Evolutionary conservation across 2,888 invertebrate species (phyloP).

Genomic region (Diabrotica balteata): DNA sequence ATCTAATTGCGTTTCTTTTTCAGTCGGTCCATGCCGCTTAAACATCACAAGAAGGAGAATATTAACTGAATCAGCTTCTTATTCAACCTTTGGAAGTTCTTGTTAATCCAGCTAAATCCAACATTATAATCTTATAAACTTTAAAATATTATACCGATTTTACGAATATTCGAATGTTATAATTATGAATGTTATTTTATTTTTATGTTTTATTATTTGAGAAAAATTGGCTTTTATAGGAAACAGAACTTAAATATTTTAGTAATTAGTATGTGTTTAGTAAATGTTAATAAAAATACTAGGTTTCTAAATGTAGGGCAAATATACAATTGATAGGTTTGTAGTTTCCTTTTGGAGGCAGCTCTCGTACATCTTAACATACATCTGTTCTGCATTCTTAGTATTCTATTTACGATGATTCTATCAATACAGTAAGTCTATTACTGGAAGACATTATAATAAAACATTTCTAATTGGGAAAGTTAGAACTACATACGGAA

Average conservation of each 20-base stretch:
- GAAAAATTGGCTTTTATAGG: slow-evolving; percentile 15
- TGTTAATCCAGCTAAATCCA: slow-evolving; percentile 11
- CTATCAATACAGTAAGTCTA: too few relatives aligned
- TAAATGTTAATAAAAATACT: slow-evolving; percentile 13
- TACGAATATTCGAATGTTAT: slow-evolving; percentile 18
- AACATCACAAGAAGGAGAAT: slow-evolving; percentile 20
- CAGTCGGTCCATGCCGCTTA: slow-evolving; percentile 43
- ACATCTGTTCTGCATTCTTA: too few relatives aligned
- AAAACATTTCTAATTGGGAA: too few relatives aligned
- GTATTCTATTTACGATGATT: too few relatives aligned
- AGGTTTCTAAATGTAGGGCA: background rate
- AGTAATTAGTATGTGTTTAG: slow-evolving; percentile 6
- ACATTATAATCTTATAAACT: slow-evolving; percentile 9
- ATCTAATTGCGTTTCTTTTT: slow-evolving; percentile 27
- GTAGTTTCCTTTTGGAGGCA: too few relatives aligned
- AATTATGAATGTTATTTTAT: slow-evolving; percentile 15
- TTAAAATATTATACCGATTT: slow-evolving; percentile 3
- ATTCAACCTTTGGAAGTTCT: slow-evolving; percentile 14
- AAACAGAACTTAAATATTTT: slow-evolving; percentile 11
- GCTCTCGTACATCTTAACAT: too few relatives aligned
- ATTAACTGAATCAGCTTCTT: slow-evolving; percentile 15
- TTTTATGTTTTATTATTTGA: slow-evolving; percentile 18
- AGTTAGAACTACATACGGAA: too few relatives aligned
- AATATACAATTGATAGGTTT: too few relatives aligned
- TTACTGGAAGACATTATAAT: too few relatives aligned